A percentile compares a stretch with the other conserved stretches of the same genome.
phyloP scores from a whole-genome alignment of 2,888 invertebrate genomes.

The Metopia argyrocephala region DNA sequence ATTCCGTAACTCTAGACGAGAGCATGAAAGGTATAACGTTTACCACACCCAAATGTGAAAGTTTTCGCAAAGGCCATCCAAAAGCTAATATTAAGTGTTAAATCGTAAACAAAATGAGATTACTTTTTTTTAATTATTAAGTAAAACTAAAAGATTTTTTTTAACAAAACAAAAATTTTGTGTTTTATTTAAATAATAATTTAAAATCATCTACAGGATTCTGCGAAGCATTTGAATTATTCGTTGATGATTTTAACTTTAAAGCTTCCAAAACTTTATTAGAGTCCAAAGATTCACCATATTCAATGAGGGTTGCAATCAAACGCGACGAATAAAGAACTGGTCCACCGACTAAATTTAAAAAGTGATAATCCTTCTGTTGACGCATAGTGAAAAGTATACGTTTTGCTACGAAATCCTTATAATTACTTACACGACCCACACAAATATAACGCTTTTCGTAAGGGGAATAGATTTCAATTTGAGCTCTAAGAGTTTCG shows the following conservation, averaged over 20 bases:
- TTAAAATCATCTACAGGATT: constrained; percentile 72
- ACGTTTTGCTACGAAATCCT: constrained; percentile 88
- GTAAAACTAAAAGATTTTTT: constrained; percentile 31
- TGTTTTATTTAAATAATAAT: constrained; percentile 72
- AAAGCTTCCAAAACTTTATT: constrained; percentile 57
- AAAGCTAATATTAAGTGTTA: constrained; percentile 75
- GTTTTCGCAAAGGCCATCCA: constrained; percentile 74
- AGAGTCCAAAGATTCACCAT: constrained; percentile 75
- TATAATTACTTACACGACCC: constrained; percentile 85
- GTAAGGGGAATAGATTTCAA: constrained; percentile 87
- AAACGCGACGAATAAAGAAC: constrained; percentile 86
- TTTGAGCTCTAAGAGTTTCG: constrained; percentile 84
- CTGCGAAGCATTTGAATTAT: neutral
- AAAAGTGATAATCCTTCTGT: constrained; percentile 81
- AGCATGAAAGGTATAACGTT: constrained; percentile 69
- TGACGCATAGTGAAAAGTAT: constrained; percentile 84
- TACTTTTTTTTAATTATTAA: constrained; percentile 35
- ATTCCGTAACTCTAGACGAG: constrained; percentile 66
- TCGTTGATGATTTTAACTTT: constrained; percentile 11
- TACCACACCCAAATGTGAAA: constrained; percentile 77
- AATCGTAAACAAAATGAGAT: constrained; percentile 69
- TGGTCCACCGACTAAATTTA: constrained; percentile 85
- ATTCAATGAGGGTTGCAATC: constrained; percentile 86
- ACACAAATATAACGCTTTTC: constrained; percentile 84
- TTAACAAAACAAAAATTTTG: neutral